These are phyloP conservation scores for Madoqua kirkii DNA, from an alignment of 2,113 vertebrate genomes.

Conservation along the genomic window DNA sequence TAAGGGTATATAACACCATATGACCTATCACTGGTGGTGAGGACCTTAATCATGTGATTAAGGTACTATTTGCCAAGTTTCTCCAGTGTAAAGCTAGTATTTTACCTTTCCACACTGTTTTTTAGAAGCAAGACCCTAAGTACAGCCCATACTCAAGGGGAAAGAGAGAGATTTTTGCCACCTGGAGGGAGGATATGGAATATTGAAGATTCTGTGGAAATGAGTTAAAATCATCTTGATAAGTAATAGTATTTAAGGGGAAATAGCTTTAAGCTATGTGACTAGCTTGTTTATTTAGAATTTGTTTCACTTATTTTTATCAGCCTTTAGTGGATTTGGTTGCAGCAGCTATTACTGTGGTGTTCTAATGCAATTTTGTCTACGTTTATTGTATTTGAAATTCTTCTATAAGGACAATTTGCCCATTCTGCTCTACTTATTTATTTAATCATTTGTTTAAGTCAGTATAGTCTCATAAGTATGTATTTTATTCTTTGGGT, in stretches of 20 bases:
- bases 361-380: not conserved
- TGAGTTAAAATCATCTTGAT: not conserved
- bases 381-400: not conserved
- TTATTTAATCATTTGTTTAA: not conserved
- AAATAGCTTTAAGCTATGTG: not conserved
- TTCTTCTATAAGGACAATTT: not conserved
- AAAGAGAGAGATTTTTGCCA: not conserved
- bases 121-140: not conserved
- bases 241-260: not conserved
- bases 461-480: not conserved
- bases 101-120: not conserved
- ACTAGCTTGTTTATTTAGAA: not conserved
- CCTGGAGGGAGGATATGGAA: not conserved
- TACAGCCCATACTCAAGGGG: not conserved
- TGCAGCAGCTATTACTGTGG: not conserved
- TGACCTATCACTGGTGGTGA: not conserved
- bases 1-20: rapidly evolving
- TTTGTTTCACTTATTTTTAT: not conserved
- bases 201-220: not conserved
- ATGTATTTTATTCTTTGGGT: not conserved
- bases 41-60: not conserved
- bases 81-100: not conserved
- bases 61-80: not conserved
- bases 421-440: not conserved
- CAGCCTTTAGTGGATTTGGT: not conserved